These are phyloP conservation scores for Drosophila meridiana DNA, from an alignment of 2,888 invertebrate genomes.

Conservation along the genomic window DNA sequence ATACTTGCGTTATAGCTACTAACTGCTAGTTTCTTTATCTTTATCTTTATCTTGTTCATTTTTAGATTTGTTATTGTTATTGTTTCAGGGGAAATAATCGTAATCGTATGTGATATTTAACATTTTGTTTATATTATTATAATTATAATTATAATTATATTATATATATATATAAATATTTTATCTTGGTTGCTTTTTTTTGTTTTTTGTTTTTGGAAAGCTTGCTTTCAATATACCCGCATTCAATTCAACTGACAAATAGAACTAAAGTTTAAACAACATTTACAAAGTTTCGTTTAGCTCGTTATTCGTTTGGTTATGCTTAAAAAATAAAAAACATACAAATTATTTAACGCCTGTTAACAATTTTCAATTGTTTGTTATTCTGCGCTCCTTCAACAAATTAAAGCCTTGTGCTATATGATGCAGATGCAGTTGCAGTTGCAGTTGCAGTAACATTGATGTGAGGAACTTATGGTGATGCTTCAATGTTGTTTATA, in stretches of 20 bases:
- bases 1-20: conserved; percentile 46
- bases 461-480: conserved; percentile 73
- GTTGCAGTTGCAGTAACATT: conserved; percentile 65
- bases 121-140: conserved; percentile 27
- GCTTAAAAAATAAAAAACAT: conserved; percentile 15
- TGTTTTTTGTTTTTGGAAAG: conserved; percentile 36
- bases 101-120: conserved; percentile 45
- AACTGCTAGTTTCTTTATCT: conserved; percentile 34
- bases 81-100: conserved; percentile 47
- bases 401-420: conserved; percentile 34
- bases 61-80: conserved; percentile 20
- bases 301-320: conserved; percentile 29
- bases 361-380: conserved; percentile 51
- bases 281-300: conserved; percentile 30
- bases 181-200: not conserved
- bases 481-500: conserved; percentile 46
- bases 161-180: conserved; percentile 15
- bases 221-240: conserved; percentile 55
- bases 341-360: conserved; percentile 9
- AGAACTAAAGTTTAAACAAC: conserved; percentile 25
- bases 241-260: conserved; percentile 49
- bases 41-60: not conserved
- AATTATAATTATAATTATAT: not conserved
- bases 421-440: conserved; percentile 31
- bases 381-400: not conserved